Percentiles rank a stretch among this genome's conserved stretches.
These are phyloP conservation scores for Drosophila cracens DNA, from an alignment of 2,888 invertebrate species.

Conservation along the genomic window DNA sequence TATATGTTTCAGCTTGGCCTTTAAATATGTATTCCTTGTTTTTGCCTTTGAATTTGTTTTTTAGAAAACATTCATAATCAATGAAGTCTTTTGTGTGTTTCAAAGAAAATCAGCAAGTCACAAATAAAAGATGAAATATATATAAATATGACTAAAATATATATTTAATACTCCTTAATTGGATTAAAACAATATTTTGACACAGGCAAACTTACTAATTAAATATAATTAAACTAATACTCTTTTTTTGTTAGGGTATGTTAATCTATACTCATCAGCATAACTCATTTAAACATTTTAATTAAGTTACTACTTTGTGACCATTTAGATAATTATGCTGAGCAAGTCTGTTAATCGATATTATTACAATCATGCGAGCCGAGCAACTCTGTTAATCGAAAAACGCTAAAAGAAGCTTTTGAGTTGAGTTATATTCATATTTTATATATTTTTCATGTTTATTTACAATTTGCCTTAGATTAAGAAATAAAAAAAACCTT, in stretches of 20 bases:
- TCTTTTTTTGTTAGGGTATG: neutral
- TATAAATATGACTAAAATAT: neutral
- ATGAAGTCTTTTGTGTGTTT: neutral
- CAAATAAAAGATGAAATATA: neutral
- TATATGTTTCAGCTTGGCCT: neutral
- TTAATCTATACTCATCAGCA: neutral
- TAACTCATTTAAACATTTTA: neutral
- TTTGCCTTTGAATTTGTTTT: neutral
- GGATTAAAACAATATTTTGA: neutral
- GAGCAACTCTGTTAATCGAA: neutral
- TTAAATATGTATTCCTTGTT: neutral
- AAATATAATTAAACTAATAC: neutral
- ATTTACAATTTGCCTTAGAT: neutral
- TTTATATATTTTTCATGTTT: neutral
- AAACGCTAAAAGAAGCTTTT: neutral
- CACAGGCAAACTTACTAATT: neutral
- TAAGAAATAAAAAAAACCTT: neutral
- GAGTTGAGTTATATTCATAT: neutral
- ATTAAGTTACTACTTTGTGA: neutral
- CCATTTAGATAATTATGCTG: neutral
- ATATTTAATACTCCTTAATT: neutral
- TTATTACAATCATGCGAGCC: neutral
- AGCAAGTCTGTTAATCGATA: neutral
- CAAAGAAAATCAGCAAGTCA: neutral
- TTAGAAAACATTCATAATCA: neutral